Conservation (phyloP, 2,888 invertebrate species). For the Hypomecis punctinalis region DNA sequence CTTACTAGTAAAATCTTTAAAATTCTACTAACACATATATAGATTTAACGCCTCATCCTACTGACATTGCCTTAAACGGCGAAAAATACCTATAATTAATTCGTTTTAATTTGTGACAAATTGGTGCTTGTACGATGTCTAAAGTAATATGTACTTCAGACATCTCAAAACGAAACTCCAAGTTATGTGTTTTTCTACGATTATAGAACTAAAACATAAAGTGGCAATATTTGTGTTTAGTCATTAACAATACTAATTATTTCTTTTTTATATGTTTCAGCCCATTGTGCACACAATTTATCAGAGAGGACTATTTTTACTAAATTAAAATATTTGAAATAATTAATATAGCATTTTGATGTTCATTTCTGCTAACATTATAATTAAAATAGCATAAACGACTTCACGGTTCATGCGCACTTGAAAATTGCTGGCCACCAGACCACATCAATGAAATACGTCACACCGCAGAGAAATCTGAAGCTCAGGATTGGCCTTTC, state of each 20-base stretch:
- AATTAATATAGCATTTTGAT: not conserved
- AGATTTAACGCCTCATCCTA: not conserved
- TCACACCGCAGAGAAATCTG: constrained; percentile 79
- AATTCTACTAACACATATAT: not conserved
- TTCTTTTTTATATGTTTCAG: no score
- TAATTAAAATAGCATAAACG: constrained; percentile 42
- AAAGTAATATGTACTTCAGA: no score
- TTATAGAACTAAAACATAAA: not conserved
- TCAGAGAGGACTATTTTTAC: not conserved
- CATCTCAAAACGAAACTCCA: no score
- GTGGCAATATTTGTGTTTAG: not conserved
- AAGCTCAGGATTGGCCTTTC: constrained; percentile 82
- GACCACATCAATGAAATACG: constrained; percentile 84
- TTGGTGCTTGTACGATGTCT: no score
- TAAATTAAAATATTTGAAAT: not conserved
- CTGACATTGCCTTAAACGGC: no score
- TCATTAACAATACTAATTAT: not conserved
- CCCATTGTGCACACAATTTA: not conserved
- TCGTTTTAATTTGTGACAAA: no score
- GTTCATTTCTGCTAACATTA: not conserved
- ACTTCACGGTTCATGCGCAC: constrained; percentile 73
- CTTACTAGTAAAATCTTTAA: not conserved
- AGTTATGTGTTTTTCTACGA: not conserved
- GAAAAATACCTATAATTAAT: no score
- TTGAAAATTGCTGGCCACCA: constrained; percentile 77